Conservation (phyloP, 2,113 vertebrate species). For the Hyaena hyaena region DNA sequence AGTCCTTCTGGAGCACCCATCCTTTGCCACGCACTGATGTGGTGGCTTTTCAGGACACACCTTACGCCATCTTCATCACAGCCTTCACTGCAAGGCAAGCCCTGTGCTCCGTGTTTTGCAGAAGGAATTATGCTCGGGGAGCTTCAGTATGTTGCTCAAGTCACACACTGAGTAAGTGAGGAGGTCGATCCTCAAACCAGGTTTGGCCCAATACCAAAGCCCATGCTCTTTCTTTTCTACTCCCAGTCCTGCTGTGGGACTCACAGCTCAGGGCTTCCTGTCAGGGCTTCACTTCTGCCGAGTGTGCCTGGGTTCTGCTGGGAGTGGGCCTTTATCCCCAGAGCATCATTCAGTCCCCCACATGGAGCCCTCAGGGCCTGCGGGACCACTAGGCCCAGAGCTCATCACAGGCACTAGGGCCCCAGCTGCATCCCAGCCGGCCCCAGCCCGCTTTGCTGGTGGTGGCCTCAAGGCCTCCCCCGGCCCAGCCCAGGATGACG, state of each 20-base stretch:
- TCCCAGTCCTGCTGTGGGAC: background rate
- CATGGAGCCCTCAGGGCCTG: background rate
- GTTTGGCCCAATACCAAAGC: background rate
- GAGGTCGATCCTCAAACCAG: background rate
- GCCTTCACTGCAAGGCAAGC: background rate
- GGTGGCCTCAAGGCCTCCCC: background rate
- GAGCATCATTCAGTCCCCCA: background rate
- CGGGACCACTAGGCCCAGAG: background rate
- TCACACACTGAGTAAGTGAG: background rate
- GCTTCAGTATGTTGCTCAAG: background rate
- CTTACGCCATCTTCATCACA: background rate
- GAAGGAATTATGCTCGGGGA: background rate
- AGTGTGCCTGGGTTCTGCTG: background rate
- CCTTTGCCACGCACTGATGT: background rate
- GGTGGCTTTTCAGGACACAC: background rate
- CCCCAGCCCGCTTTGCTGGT: background rate
- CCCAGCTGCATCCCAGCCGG: background rate
- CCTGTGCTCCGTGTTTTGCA: background rate
- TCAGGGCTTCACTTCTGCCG: background rate
- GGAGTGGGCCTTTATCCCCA: background rate
- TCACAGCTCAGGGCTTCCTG: background rate
- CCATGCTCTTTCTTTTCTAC: too few relatives aligned
- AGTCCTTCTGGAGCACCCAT: background rate
- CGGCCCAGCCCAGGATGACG: too few relatives aligned
- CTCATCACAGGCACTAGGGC: fast-evolving